Conservation (phyloP, 2,113 vertebrate genomes). For the Dendrocopos noguchii region DNA sequence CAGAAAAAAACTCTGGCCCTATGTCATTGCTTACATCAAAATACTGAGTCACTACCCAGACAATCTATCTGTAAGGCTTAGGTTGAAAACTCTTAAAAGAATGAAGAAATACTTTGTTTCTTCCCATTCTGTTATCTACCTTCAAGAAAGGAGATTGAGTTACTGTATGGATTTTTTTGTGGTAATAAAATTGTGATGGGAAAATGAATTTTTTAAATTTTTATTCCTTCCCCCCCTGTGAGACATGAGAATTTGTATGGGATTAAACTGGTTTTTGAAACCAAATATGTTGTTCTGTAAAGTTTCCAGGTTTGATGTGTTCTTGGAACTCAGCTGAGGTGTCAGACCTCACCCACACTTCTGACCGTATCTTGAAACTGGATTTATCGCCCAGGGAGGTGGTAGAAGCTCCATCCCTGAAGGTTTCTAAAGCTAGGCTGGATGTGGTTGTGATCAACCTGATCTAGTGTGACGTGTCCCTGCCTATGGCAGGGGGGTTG, state of each 20-base stretch:
- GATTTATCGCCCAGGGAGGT: too few relatives aligned
- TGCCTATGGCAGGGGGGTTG: too few relatives aligned
- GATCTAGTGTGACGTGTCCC: too few relatives aligned
- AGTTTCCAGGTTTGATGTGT: background rate
- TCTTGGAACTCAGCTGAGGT: background rate
- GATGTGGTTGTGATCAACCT: too few relatives aligned
- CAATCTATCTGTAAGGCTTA: background rate
- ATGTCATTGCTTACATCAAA: background rate
- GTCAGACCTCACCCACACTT: background rate
- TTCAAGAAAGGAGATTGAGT: background rate
- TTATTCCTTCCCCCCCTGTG: too few relatives aligned
- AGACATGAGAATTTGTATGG: background rate
- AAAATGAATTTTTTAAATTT: too few relatives aligned
- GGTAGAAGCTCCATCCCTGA: too few relatives aligned
- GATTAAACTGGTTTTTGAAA: background rate
- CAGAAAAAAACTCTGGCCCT: background rate
- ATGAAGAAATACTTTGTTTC: background rate
- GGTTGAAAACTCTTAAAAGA: background rate
- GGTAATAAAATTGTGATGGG: background rate
- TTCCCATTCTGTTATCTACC: background rate
- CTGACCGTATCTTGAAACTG: background rate
- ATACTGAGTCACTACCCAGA: background rate
- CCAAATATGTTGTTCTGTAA: rapidly evolving
- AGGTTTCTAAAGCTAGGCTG: too few relatives aligned
- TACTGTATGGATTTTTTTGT: background rate